These are phyloP conservation scores for Asteroscopus sphinx DNA, from an alignment of 2,888 invertebrate genomes.

Conservation along the genomic window DNA sequence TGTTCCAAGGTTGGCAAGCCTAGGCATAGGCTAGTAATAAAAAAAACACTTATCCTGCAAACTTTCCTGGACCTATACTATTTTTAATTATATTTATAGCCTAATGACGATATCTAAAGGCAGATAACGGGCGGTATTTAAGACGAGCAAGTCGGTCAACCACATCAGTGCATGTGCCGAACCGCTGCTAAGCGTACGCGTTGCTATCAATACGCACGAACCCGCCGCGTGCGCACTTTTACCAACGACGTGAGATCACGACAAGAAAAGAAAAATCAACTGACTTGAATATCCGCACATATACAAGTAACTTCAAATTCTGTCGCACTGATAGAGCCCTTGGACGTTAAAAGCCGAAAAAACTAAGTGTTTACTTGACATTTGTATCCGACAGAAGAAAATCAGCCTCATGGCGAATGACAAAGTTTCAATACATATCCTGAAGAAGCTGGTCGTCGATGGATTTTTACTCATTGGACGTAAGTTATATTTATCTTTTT, in stretches of 20 bases:
- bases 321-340: not conserved
- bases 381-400: not conserved
- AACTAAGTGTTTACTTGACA: slow-evolving; percentile 15
- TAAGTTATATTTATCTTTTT: slow-evolving; percentile 64
- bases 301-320: not conserved
- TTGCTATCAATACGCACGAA: slow-evolving; percentile 4
- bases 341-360: not conserved
- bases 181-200: slow-evolving; percentile 38
- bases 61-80: slow-evolving; percentile 1
- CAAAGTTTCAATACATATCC: slow-evolving; percentile 25
- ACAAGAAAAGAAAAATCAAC: not conserved
- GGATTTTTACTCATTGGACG: slow-evolving; percentile 71
- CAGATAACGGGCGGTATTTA: slow-evolving; percentile 51
- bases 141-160: slow-evolving; percentile 12
- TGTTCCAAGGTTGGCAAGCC: no score
- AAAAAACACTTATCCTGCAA: not conserved
- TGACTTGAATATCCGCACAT: slow-evolving; percentile 1
- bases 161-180: slow-evolving; percentile 41
- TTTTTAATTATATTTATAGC: slow-evolving; percentile 21
- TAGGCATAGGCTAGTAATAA: no score
- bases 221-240: slow-evolving; percentile 20
- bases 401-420: slow-evolving; percentile 29
- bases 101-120: slow-evolving; percentile 38
- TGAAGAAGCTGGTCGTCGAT: slow-evolving; percentile 76
- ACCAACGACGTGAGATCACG: slow-evolving; percentile 58